Percentiles rank a stretch among this genome's conserved stretches.
These are phyloP conservation scores for Siphonodentalium dalli DNA, from an alignment of 2,888 invertebrate genomes.

Conservation along the genomic window DNA sequence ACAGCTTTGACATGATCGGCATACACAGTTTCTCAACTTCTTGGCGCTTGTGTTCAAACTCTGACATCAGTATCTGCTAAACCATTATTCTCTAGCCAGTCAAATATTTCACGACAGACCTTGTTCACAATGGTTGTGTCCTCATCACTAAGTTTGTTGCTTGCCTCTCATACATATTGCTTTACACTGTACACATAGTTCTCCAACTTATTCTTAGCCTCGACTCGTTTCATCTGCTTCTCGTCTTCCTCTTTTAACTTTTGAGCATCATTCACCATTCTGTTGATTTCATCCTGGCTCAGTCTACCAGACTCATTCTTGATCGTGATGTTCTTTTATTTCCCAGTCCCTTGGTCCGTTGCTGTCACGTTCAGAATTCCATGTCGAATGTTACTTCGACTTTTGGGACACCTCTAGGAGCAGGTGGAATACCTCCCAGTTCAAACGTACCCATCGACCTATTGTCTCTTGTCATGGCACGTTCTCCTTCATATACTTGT, in stretches of 20 bases:
- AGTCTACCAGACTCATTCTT: conserved; percentile 74
- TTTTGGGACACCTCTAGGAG: conserved; percentile 52
- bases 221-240: background rate
- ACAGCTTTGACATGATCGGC: conserved; percentile 76
- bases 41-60: conserved; percentile 79
- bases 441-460: conserved; percentile 68
- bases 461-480: conserved; percentile 94
- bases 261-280: background rate
- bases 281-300: conserved; percentile 72
- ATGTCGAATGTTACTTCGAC: conserved; percentile 75
- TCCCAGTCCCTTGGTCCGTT: conserved; percentile 10
- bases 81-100: conserved; percentile 82
- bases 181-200: conserved; percentile 64
- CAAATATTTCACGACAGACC: conserved; percentile 71
- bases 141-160: conserved; percentile 68
- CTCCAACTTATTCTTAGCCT: conserved; percentile 46
- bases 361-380: conserved; percentile 72
- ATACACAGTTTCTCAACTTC: conserved; percentile 78
- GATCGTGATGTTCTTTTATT: conserved; percentile 5
- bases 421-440: conserved; percentile 52
- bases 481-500: conserved; percentile 86
- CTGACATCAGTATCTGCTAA: conserved; percentile 77
- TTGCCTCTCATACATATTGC: conserved; percentile 69
- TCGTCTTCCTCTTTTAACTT: background rate
- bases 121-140: conserved; percentile 75